Conservation (phyloP, 2,888 invertebrate species). For the Eupeodes luniger region DNA sequence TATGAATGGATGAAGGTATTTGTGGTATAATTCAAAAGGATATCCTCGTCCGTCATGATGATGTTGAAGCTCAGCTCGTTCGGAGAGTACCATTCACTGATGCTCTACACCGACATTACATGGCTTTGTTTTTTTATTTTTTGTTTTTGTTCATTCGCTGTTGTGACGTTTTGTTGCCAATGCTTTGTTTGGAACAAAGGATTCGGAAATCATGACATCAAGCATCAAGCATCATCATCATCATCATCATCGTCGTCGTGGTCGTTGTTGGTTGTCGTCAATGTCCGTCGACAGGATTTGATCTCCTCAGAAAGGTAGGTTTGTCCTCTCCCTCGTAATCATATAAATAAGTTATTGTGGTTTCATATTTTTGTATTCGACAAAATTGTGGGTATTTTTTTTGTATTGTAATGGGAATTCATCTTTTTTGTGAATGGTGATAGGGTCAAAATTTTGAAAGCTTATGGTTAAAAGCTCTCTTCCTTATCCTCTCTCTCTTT, state of each 20-base stretch:
- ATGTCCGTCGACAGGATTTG: constrained; percentile 16
- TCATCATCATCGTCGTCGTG: background rate
- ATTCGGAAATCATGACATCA: constrained; percentile 56
- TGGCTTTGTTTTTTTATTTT: constrained; percentile 1
- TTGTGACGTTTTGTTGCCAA: constrained; percentile 6
- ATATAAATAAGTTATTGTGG: background rate
- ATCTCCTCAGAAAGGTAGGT: constrained; percentile 2
- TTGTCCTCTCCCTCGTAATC: background rate
- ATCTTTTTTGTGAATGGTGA: constrained; percentile 40
- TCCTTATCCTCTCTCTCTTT: background rate
- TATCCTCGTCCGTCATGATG: constrained; percentile 60
- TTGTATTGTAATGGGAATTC: background rate
- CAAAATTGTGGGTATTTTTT: background rate
- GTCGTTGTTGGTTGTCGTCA: too few relatives aligned
- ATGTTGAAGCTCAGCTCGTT: constrained; percentile 8
- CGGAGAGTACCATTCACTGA: constrained; percentile 11
- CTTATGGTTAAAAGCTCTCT: background rate
- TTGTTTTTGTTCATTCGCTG: background rate
- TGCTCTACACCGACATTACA: constrained; percentile 25
- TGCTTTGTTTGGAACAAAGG: constrained; percentile 45
- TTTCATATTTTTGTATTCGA: constrained; percentile 22
- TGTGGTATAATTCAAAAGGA: constrained; percentile 38
- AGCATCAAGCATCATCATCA: constrained; percentile 7
- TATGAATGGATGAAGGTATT: background rate
- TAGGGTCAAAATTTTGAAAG: constrained; percentile 6